Conservation (phyloP, 2,888 invertebrate species). For the Aporophyla nigra region DNA sequence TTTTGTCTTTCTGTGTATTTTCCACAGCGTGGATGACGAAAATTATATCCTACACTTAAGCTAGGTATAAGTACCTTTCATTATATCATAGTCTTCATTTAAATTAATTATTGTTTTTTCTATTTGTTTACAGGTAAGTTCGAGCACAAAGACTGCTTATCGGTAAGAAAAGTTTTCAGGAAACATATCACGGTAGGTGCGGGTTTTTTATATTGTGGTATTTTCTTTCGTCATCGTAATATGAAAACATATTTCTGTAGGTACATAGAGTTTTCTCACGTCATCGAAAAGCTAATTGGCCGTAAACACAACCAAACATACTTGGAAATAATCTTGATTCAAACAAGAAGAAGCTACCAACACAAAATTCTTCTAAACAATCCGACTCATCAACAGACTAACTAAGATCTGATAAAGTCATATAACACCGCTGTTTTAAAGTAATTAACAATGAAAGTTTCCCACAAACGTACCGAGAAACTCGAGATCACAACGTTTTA, state of each 20-base stretch:
- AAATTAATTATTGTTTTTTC: neutral
- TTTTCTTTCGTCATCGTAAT: neutral
- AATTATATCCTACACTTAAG: neutral
- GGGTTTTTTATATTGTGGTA: too few relatives aligned
- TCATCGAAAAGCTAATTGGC: conserved; percentile 9
- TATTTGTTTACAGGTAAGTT: conserved; percentile 57
- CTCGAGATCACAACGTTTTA: conserved; percentile 68
- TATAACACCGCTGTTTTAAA: conserved; percentile 55
- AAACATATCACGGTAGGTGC: too few relatives aligned
- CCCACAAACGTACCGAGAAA: conserved; percentile 73
- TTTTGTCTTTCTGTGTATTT: neutral
- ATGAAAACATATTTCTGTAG: neutral
- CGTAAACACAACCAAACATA: neutral
- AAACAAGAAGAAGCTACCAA: conserved; percentile 25
- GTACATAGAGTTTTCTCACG: too few relatives aligned
- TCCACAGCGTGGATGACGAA: neutral
- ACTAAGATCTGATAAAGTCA: conserved; percentile 62
- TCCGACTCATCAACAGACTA: conserved; percentile 47
- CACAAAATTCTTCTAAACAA: conserved; percentile 59
- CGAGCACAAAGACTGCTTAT: neutral
- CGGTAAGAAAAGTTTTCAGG: conserved; percentile 14
- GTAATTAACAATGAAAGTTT: conserved; percentile 73
- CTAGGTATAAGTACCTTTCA: too few relatives aligned
- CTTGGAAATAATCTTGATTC: conserved; percentile 35
- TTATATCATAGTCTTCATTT: neutral